Percentiles rank a stretch among this genome's conserved stretches.
phyloP scores from a whole-genome alignment of 2,113 vertebrate genomes.

The Tachuris rubrigastra region DNA sequence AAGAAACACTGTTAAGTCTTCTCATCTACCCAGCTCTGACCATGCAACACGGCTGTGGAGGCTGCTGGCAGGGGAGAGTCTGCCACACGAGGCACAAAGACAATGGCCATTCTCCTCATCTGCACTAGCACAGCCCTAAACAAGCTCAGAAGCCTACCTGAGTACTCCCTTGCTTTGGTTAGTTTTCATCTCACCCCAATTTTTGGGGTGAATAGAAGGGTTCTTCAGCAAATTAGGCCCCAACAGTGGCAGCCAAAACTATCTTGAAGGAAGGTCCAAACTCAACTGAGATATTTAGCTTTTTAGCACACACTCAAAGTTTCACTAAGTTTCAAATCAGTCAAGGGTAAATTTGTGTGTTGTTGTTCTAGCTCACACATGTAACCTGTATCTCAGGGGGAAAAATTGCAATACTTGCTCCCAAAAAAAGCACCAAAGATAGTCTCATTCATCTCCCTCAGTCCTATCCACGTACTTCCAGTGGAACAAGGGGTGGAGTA shows the following conservation, averaged over 20 bases:
- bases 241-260: background rate
- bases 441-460: background rate
- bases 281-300: background rate
- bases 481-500: background rate
- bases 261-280: background rate
- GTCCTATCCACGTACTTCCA: background rate
- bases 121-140: background rate
- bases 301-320: background rate
- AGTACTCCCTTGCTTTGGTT: fast-evolving
- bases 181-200: background rate
- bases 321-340: background rate
- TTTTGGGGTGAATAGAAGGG: background rate
- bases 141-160: background rate
- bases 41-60: background rate
- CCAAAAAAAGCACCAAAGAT: background rate
- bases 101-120: background rate
- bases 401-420: background rate
- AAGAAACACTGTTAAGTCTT: background rate
- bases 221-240: background rate
- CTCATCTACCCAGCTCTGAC: background rate
- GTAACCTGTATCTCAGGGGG: background rate
- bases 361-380: background rate
- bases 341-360: background rate
- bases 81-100: background rate
- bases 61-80: background rate